Evolutionary conservation across 2,113 vertebrate genomes (phyloP), one percentile per base, ranked within the genome.

Genomic region (Psephotus haematonotus): DNA sequence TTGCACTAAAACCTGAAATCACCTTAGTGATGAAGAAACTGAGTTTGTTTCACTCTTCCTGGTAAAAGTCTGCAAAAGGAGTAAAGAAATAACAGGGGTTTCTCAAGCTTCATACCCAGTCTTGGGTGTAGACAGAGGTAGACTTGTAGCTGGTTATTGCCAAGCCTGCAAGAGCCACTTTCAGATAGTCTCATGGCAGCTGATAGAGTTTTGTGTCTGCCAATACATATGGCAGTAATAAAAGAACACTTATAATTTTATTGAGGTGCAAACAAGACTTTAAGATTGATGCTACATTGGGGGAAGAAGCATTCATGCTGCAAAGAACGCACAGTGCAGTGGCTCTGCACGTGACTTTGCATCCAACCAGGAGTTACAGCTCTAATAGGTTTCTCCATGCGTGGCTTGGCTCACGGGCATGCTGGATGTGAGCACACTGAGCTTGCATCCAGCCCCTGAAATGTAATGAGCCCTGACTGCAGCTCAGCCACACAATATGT

Each of bases 381-480:
- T 53, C 68, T 9, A 3, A 27, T 2, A 6, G 33, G 18, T 59
- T 69, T 65, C 62, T 52, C 60, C 27, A 11, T 0, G 3, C 13
- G 39, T 43, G 53, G 60, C 33, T 49, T 3, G 3, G 53, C 57
- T 75, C 29, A 4, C 0, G 3, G 28, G 19, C 24, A 2, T 1
- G 22, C 22, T 25, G 82, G 39, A 16, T 23, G 18, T 6, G 11
- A 50, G 52, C 74, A 19, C 25, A 0, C 18, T 2, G 44, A 76
- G 46, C 35, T 84, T 63, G 49, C 57, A 37, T 12, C 53, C 29
- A 5, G 18, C 12, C 70, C 64, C 47, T 22, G 53, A 47, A 41
- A 60, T 0, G 1, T 41, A 47, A 62, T 44, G 64, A 33, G 22
- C 39, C 75, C 44, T 74, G 53, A 41, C 78, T 44, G 67, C 63